Evolutionary conservation across 2,797 vertebrate genomes (phyloP), one percentile per base, ranked within the genome.

Genomic region (Amblyraja radiata): DNA sequence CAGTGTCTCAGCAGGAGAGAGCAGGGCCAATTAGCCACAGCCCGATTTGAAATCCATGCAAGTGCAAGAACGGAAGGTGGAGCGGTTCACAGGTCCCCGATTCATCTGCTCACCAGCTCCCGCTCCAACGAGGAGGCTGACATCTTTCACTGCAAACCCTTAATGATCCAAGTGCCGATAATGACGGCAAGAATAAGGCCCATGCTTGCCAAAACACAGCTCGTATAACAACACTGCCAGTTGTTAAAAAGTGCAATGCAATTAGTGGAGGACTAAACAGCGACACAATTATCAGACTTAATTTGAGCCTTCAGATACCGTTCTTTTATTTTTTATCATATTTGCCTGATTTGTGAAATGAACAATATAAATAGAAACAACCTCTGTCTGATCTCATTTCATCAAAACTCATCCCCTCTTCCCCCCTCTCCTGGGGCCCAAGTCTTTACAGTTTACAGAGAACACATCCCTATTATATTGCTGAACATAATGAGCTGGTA

Each of bases 261-360:
- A 88, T 88, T 88, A 88, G 84, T 18, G 16, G 83, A 65, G 36
- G 63, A 7, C 65, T 88, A 88, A 88, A 88, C 63, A 65, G 84
- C 84, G 32, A 68, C 65, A n/a, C 63, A 68, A 88, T 88, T 32
- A 88, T 88, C 84, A 88, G 6, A 68, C 63, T 88, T 88, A 88
- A 88, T 88, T 88, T 68, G 84, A 68, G 84, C 84, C 63, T 36
- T 65, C 65, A 63, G 84, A 88, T 65, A 68, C 68, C n/a, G 23
- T 88, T 88, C 68, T 65, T 32, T 86, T 63, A 58, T 86, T 54
- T 54, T 54, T 74, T 9, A 36, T 68, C 16, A 23, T 68, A 88
- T 88, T 68, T 88, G 63, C 84, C 32, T 88, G 65, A 88, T 88
- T 68, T 68, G 63, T 88, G 61, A 88, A 88, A 65, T 65, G 65